phyloP scores from a whole-genome alignment of 2,797 vertebrate genomes.

The Stomatorhinus walkeri region DNA sequence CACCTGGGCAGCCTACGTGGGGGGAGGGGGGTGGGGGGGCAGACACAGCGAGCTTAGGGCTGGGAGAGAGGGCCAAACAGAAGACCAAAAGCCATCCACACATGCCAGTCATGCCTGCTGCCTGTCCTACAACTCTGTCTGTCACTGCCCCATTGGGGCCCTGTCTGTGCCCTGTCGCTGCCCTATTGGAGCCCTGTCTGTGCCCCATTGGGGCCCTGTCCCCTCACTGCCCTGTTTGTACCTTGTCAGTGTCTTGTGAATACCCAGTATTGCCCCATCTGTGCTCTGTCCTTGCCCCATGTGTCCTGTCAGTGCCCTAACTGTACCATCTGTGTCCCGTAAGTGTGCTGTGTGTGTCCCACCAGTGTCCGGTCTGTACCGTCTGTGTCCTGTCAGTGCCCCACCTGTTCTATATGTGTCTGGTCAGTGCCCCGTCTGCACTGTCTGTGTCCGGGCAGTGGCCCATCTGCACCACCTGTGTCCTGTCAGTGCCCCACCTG shows the following conservation, averaged over 20 bases:
- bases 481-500: neutral
- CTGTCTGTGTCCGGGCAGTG: neutral
- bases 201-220: neutral
- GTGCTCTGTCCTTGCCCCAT: neutral
- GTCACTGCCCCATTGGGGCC: neutral
- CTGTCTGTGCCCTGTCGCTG: neutral
- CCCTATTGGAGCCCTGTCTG: neutral
- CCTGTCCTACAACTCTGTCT: neutral
- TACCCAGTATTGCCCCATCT: neutral
- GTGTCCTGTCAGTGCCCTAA: neutral
- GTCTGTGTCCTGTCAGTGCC: neutral
- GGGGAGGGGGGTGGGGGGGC: conserved; percentile 21
- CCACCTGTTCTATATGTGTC: neutral
- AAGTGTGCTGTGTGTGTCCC: neutral
- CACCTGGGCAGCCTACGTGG: conserved; percentile 81
- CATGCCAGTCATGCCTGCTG: neutral
- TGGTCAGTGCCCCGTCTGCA: neutral
- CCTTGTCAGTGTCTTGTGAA: neutral
- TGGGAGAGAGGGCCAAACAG: neutral
- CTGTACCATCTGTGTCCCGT: neutral
- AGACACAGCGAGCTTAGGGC: neutral
- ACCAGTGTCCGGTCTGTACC: neutral
- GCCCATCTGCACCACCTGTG: neutral
- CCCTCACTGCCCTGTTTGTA: neutral
- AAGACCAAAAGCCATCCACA: neutral